Percentiles rank a stretch among this genome's conserved stretches.
Conservation (phyloP, 2,797 vertebrate species). For the Syncerus caffer region DNA sequence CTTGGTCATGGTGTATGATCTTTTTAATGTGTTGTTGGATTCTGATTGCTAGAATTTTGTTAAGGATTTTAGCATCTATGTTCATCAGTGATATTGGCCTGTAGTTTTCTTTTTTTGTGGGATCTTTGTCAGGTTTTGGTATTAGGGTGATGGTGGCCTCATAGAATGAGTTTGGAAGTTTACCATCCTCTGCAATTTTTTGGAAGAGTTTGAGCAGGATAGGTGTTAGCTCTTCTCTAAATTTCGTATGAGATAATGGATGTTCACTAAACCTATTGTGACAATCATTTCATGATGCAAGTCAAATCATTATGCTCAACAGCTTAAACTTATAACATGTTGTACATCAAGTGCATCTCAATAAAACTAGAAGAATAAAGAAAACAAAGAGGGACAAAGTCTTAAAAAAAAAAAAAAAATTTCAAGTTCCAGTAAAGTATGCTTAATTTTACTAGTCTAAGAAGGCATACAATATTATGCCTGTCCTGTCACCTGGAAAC, state of each 20-base stretch:
- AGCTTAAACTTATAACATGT: not conserved
- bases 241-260: not conserved
- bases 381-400: not conserved
- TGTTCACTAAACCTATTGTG: not conserved
- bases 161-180: too few species aligned
- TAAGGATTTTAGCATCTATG: too few species aligned
- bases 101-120: too few species aligned
- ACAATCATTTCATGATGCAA: not conserved
- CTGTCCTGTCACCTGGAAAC: not conserved
- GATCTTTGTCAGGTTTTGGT: too few species aligned
- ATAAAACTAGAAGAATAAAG: not conserved
- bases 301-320: not conserved
- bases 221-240: too few species aligned
- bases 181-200: too few species aligned
- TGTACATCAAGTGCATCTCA: not conserved
- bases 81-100: too few species aligned
- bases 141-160: too few species aligned
- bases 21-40: too few species aligned
- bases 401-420: not conserved
- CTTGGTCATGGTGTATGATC: too few species aligned
- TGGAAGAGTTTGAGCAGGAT: too few species aligned
- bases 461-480: not conserved
- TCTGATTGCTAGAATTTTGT: too few species aligned
- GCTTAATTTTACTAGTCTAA: conserved; percentile 13
- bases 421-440: not conserved